Evolutionary conservation across 2,113 vertebrate species (phyloP).

Genomic region (Salminus brasiliensis): DNA sequence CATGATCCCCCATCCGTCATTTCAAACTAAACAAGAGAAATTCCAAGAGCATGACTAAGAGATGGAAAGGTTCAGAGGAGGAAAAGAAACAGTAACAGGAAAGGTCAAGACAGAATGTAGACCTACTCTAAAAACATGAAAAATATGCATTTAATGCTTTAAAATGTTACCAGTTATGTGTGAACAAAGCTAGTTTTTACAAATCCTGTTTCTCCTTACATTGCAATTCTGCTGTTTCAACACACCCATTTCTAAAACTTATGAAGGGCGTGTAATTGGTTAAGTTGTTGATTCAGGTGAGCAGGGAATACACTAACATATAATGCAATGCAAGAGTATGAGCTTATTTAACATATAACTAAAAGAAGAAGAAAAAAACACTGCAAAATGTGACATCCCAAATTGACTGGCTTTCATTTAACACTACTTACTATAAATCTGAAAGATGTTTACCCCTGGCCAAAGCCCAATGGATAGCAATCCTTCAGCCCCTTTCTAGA

Average conservation of each 20-base stretch:
- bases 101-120: background rate
- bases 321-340: background rate
- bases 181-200: background rate
- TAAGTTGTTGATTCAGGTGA: background rate
- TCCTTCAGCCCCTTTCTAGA: background rate
- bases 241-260: background rate
- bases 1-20: background rate
- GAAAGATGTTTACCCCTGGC: background rate
- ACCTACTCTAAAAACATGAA: background rate
- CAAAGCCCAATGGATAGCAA: background rate
- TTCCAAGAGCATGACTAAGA: conserved; percentile 16
- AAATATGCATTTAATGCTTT: background rate
- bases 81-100: background rate
- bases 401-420: background rate
- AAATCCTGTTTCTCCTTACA: background rate
- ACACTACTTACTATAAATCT: background rate
- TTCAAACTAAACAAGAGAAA: conserved; percentile 10
- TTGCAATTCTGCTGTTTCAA: background rate
- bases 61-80: background rate
- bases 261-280: background rate
- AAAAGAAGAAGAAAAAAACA: background rate
- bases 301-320: background rate
- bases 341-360: background rate
- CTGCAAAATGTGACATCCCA: background rate
- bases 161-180: background rate